These are phyloP conservation scores for Lasioglossum marginatum DNA, from an alignment of 2,888 invertebrate species.

Conservation along the genomic window DNA sequence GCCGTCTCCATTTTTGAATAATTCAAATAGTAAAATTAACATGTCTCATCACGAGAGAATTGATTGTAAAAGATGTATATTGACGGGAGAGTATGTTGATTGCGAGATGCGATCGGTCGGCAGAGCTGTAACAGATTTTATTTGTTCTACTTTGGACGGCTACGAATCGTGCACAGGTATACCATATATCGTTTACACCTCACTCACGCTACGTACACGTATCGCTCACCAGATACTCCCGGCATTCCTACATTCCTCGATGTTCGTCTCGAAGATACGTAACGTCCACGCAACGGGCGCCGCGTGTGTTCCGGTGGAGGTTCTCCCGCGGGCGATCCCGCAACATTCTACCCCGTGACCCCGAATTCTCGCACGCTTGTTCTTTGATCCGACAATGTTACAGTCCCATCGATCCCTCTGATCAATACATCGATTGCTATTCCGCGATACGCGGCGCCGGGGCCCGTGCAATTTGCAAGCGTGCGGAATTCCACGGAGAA, in stretches of 20 bases:
- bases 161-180: constrained; percentile 75
- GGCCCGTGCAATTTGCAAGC: not conserved
- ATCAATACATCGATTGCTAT: not conserved
- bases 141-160: constrained; percentile 76
- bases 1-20: not conserved
- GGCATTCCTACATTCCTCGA: constrained; percentile 49
- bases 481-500: constrained; percentile 20
- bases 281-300: not conserved
- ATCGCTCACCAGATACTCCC: constrained; percentile 55
- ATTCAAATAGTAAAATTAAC: not conserved
- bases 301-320: not conserved
- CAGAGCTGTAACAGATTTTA: constrained; percentile 73
- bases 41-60: not conserved
- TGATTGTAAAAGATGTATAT: too few relatives aligned
- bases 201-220: constrained; percentile 67
- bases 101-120: constrained; percentile 67
- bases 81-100: not conserved
- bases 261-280: constrained; percentile 37
- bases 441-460: not conserved
- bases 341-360: constrained; percentile 3
- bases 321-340: not conserved
- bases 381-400: not conserved
- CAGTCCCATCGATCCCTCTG: not conserved
- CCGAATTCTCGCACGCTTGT: constrained; percentile 38
- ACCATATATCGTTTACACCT: constrained; percentile 68